phyloP scores from a whole-genome alignment of 2,797 vertebrate genomes.

The Syndactyla subalaris region DNA sequence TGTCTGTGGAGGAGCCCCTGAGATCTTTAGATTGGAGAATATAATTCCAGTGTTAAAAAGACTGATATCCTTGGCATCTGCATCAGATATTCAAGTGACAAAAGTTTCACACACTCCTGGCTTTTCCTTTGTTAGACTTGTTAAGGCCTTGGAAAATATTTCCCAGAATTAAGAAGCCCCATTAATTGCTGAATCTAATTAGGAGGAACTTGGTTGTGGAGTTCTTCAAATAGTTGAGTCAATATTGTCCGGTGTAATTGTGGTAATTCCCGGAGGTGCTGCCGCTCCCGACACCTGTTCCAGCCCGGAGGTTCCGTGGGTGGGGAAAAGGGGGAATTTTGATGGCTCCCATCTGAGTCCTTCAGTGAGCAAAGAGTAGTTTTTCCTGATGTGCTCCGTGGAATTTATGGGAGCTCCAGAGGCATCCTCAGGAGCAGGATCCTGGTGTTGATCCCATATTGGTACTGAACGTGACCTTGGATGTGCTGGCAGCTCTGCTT shows the following conservation, averaged over 20 bases:
- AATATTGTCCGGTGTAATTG: constrained; percentile 37
- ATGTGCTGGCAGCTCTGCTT: not conserved
- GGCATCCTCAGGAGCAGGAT: not conserved
- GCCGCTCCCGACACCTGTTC: not conserved
- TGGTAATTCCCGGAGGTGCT: not conserved
- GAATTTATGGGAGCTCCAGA: not conserved
- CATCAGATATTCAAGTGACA: not conserved
- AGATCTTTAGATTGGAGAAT: not conserved
- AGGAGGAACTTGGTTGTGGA: constrained; percentile 41
- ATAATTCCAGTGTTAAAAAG: rapidly evolving
- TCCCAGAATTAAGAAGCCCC: constrained; percentile 40
- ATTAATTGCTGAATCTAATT: constrained; percentile 58
- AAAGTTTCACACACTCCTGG: not conserved
- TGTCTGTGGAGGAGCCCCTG: not conserved
- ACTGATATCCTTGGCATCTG: not conserved
- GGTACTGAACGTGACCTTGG: not conserved
- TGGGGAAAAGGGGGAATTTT: not conserved
- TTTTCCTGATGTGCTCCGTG: rapidly evolving
- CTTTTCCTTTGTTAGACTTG: constrained; percentile 22
- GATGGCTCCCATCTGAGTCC: not conserved
- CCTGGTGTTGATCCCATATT: rapidly evolving
- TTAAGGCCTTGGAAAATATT: constrained; percentile 59
- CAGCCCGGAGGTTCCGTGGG: not conserved
- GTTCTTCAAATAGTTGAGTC: constrained; percentile 64
- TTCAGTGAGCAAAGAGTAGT: too few relatives aligned